Conservation (phyloP, 1,140 invertebrate species). For the Trichonephila clavipes region DNA sequence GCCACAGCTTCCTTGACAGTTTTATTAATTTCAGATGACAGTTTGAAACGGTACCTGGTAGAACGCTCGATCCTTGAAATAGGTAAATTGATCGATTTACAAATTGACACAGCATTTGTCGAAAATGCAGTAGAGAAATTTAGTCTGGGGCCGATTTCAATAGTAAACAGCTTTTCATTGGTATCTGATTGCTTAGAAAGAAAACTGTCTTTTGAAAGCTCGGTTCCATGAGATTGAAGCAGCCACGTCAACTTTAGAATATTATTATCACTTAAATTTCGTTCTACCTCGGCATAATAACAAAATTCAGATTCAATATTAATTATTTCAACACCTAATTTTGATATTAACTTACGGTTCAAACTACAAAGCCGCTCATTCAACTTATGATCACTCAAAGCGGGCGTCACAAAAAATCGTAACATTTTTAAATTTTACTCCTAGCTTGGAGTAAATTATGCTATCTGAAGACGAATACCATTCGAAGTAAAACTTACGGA, state of each 20-base stretch:
- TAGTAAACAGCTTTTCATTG: constrained; percentile 54
- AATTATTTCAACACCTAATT: constrained; percentile 78
- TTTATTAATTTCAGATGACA: constrained; percentile 66
- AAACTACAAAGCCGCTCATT: constrained; percentile 32
- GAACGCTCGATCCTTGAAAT: constrained; percentile 91
- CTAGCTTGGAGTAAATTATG: not conserved
- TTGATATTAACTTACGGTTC: constrained; percentile 39
- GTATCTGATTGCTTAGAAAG: constrained; percentile 17
- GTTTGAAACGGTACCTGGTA: constrained; percentile 88
- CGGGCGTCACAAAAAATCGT: constrained; percentile 59
- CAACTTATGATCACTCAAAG: constrained; percentile 45
- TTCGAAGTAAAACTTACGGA: not conserved
- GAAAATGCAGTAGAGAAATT: constrained; percentile 97
- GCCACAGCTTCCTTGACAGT: not conserved
- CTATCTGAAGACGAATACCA: not conserved
- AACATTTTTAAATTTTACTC: constrained; percentile 14
- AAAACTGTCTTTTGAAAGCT: constrained; percentile 77
- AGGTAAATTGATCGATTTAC: constrained; percentile 88
- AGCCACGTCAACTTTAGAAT: constrained; percentile 73
- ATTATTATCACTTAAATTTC: constrained; percentile 81
- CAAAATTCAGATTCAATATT: constrained; percentile 87
- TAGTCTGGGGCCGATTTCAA: constrained; percentile 85
- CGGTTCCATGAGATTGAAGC: not conserved
- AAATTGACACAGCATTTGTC: constrained; percentile 97
- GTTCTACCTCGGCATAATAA: constrained; percentile 87